Evolutionary conservation across 1,140 invertebrate species (phyloP), one percentile per base, ranked within the genome.

Genomic region (Caligus rogercresseyi): DNA sequence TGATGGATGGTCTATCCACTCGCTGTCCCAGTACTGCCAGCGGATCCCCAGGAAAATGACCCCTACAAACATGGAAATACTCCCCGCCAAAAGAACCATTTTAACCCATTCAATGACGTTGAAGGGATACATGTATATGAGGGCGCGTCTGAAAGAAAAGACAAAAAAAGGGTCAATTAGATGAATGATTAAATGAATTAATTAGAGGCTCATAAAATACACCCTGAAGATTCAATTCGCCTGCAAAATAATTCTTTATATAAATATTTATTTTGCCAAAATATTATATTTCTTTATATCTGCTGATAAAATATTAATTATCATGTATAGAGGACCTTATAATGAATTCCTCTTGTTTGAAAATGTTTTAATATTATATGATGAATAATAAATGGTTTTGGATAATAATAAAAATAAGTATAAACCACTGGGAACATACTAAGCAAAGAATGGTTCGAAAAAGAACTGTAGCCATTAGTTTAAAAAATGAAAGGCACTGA

Each of bases 11-110:
- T 75, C 71, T 2, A 67, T 64, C 7, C 66, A 68, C 15, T 54
- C 15, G 15, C 59, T 31, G 73, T 85, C 80, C 0, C 78, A 77
- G 72, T 84, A 83, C 51, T 78, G 63, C 76, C 13, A 83, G 78
- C 86, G 83, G 0, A 91, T 78, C 68, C 91, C 86, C 87, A 87
- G 91, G 72, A 87, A 94, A 58, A 92, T 81, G 64, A 83, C 82
- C 25, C 89, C 89, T n/a, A 86, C 80, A 54, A 86, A 76, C 3
- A 92, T 76, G 0, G 88, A 91, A 66, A 92, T 76, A 61, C 83
- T 77, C 0, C 83, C 84, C 0, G 87, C 83, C 1, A 87, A 75
- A 1, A 90, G 76, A 0, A 91, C 76, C 65, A 85, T 79, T 31
- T 79, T 80, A 3, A 90, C 75, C 74, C 88, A 83, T 64, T 79